phyloP scores from a whole-genome alignment of 2,888 invertebrate species.

The Parthenolecanium corni region DNA sequence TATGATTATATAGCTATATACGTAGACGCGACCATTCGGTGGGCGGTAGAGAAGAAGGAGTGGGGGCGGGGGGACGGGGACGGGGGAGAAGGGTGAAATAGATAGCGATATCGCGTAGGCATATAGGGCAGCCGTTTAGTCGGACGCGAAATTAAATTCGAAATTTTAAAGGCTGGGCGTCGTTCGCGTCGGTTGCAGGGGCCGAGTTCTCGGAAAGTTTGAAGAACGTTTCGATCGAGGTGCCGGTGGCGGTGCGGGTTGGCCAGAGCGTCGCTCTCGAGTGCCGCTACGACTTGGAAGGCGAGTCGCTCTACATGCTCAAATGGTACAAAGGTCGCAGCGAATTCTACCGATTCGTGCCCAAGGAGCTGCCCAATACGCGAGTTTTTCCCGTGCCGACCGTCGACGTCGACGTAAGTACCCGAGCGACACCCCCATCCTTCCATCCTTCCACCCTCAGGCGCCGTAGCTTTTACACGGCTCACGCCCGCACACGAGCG shows the following conservation, averaged over 20 bases:
- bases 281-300: slow-evolving; percentile 63
- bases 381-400: slow-evolving; percentile 59
- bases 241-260: slow-evolving; percentile 58
- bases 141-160: not conserved
- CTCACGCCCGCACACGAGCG: not conserved
- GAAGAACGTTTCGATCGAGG: slow-evolving; percentile 42
- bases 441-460: not conserved
- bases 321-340: slow-evolving; percentile 68
- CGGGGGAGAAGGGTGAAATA: no score
- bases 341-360: slow-evolving; percentile 69
- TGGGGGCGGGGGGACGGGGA: no score
- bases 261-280: slow-evolving; percentile 61
- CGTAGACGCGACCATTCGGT: no score
- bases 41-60: no score
- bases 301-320: slow-evolving; percentile 62
- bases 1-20: no score
- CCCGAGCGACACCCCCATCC: not conserved
- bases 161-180: not conserved
- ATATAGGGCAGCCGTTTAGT: not conserved
- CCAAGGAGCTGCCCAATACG: slow-evolving; percentile 64
- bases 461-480: not conserved
- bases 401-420: slow-evolving; percentile 62
- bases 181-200: no score
- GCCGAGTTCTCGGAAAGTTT: not conserved
- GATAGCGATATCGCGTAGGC: no score